Percentiles rank a stretch among this genome's conserved stretches.
These are phyloP conservation scores for Cistogaster globosa DNA, from an alignment of 2,888 invertebrate species.

Conservation along the genomic window DNA sequence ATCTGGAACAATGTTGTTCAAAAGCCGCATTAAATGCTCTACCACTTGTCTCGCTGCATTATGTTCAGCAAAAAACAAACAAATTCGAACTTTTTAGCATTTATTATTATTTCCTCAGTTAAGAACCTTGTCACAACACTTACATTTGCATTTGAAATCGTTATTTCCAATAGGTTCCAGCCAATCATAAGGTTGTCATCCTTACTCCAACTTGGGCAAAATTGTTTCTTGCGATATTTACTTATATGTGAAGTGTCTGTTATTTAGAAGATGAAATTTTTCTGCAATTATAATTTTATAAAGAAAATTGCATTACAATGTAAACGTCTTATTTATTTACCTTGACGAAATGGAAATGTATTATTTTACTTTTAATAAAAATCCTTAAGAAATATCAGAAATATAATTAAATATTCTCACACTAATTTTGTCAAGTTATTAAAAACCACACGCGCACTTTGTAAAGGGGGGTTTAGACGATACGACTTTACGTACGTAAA, in stretches of 20 bases:
- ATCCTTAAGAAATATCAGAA: background rate
- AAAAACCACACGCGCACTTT: no score
- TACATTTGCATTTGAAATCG: slow-evolving; percentile 43
- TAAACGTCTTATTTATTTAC: background rate
- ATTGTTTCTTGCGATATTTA: slow-evolving; percentile 21
- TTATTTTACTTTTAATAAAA: background rate
- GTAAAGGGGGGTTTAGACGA: no score
- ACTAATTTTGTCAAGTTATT: no score
- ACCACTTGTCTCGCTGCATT: no score
- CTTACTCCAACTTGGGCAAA: slow-evolving; percentile 31
- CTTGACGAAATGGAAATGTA: background rate
- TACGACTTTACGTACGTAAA: no score
- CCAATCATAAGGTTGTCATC: slow-evolving; percentile 33
- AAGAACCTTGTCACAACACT: slow-evolving; percentile 32
- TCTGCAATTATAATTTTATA: slow-evolving; percentile 1
- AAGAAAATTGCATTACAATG: background rate
- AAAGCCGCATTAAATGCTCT: no score
- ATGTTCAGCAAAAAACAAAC: no score
- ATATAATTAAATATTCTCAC: no score
- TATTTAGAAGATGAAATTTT: slow-evolving; percentile 1
- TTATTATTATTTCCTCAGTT: slow-evolving; percentile 29
- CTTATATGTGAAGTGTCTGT: background rate
- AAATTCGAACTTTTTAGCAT: no score
- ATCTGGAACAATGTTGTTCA: no score
- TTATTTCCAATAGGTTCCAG: slow-evolving; percentile 27